Evolutionary conservation across 2,113 vertebrate genomes (phyloP), one percentile per base, ranked within the genome.

Genomic region (Himantopus leucocephalus): DNA sequence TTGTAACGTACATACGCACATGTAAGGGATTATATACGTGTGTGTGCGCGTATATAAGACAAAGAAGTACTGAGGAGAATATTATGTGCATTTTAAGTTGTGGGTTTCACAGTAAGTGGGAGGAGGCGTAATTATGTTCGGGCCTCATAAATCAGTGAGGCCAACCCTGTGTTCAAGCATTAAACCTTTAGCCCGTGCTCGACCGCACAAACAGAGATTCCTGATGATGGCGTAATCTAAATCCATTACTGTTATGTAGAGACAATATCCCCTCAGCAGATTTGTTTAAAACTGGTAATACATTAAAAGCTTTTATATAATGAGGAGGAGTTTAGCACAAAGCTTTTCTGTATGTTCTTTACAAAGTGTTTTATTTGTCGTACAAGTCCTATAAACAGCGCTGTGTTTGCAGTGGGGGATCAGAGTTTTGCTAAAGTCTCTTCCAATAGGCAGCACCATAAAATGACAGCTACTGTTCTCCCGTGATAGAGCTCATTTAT

Each of bases 281-380:
- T 85, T 71, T 52, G 85, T 68, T 87, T 55, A 53, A 47, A 85
- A 78, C 66, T 88, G 80, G 55, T 80, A 90, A 92, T 85, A 27
- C 83, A 74, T 84, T 85, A 79, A 92, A 91, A 96, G 73, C 84
- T 94, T 96, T 96, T 94, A 30, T 26, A 16, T 67, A 88, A 78
- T 66, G 64, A 93, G 91, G 50, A 43, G 32, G 23, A 86, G 68
- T 83, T 92, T 39, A 92, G 59, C 70, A 88, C 37, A 73, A 19
- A 26, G 59, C 62, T 88, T 77, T 92, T 63, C 73, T 43, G 13
- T 39, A 2, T 10, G 6, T 79, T 85, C 90, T 35, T 45, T 43
- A 39, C 29, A 13, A 19, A 77, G 72, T 18, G 32, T 89, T 93
- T 90, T 47, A 22, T 80, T 96, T 91, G 30, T 64, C 70, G 6